Conservation (phyloP, 2,888 invertebrate species). For the Tiliacea citrago region DNA sequence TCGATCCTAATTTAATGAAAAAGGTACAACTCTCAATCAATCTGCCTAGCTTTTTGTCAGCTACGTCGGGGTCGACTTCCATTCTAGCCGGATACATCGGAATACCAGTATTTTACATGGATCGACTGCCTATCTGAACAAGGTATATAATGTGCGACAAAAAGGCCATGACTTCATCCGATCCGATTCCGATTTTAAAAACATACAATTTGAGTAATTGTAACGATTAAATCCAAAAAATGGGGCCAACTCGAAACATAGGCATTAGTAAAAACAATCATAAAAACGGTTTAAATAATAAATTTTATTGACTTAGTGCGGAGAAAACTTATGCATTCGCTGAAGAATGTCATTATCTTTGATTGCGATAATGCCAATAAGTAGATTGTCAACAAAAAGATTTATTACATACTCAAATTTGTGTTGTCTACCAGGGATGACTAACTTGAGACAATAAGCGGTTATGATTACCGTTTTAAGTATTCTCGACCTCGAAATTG, state of each 20-base stretch:
- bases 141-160: neutral
- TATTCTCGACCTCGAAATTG: neutral
- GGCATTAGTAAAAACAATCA: neutral
- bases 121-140: too few species aligned
- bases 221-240: neutral
- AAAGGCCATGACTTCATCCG: too few species aligned
- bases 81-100: too few species aligned
- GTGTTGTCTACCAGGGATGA: neutral
- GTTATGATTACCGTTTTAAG: neutral
- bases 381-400: conserved; percentile 10
- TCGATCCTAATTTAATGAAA: too few species aligned
- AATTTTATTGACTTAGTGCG: conserved; percentile 11
- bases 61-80: too few species aligned
- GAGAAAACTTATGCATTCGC: conserved; percentile 2
- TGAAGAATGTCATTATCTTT: conserved; percentile 17
- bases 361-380: conserved; percentile 3
- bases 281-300: conserved; percentile 7
- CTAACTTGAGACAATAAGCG: conserved; percentile 1
- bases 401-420: conserved; percentile 4
- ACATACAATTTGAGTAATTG: neutral
- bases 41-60: too few species aligned
- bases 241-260: neutral
- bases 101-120: too few species aligned
- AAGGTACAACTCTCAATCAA: too few species aligned
- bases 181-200: too few species aligned